phyloP scores from a whole-genome alignment of 2,797 vertebrate species.

The Podarcis siculus region DNA sequence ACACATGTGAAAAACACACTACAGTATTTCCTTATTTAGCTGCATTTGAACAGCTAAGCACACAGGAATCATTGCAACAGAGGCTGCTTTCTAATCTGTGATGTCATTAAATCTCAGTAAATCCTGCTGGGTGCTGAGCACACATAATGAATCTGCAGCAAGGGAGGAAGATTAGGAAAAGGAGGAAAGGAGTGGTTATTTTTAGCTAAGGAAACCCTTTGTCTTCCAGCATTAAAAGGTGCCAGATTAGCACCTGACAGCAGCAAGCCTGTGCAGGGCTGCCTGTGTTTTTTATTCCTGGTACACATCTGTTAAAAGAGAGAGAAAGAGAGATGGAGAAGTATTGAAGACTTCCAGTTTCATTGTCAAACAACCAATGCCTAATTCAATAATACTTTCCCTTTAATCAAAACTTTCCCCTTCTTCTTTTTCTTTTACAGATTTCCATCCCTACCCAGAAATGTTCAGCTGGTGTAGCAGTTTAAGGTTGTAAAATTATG shows the following conservation, averaged over 20 bases:
- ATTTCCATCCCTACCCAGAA: background rate
- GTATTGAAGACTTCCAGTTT: constrained; percentile 6
- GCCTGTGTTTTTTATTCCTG: constrained; percentile 55
- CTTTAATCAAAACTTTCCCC: background rate
- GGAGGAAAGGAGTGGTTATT: constrained; percentile 71
- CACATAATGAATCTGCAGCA: constrained; percentile 59
- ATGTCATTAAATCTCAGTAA: constrained; percentile 66
- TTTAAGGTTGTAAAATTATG: background rate
- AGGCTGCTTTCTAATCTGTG: constrained; percentile 60
- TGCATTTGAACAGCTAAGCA: constrained; percentile 32
- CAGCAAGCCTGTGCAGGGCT: constrained; percentile 51
- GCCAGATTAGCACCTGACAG: constrained; percentile 62
- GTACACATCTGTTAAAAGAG: constrained; percentile 34
- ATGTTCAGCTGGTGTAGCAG: background rate
- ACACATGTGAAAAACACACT: constrained; percentile 33
- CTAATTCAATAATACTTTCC: background rate
- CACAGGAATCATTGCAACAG: constrained; percentile 49
- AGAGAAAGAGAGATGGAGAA: background rate
- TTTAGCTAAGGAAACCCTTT: constrained; percentile 75
- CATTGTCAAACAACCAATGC: background rate
- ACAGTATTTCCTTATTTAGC: constrained; percentile 18
- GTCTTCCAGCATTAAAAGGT: constrained; percentile 65
- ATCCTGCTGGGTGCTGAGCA: constrained; percentile 52
- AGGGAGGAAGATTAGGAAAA: constrained; percentile 63
- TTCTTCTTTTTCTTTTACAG: background rate